A percentile compares a stretch with the other conserved stretches of the same genome.
phyloP scores from a whole-genome alignment of 2,888 invertebrate genomes.

The Rutpela maculata region DNA sequence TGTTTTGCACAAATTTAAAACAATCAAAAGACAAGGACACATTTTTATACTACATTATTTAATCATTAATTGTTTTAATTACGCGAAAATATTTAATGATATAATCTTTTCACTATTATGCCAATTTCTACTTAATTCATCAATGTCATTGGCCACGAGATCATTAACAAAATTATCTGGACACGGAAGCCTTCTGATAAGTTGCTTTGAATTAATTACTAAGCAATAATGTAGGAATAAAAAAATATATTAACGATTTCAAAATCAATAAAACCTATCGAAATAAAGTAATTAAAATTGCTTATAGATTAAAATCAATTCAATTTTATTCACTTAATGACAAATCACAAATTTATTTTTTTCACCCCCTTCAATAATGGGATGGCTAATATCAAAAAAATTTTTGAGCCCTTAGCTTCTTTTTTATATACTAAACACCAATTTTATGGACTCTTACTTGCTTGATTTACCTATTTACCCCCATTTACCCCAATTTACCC shows the following conservation, averaged over 20 bases:
- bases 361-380: too few species aligned
- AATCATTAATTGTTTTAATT: constrained; percentile 19
- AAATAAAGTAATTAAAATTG: not conserved
- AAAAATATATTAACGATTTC: not conserved
- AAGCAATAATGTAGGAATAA: not conserved
- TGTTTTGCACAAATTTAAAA: constrained; percentile 8
- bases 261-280: not conserved
- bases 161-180: constrained; percentile 12
- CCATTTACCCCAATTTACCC: too few species aligned
- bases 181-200: not conserved
- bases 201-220: not conserved
- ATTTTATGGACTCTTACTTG: too few species aligned
- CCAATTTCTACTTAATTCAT: not conserved
- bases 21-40: constrained; percentile 15
- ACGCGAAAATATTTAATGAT: constrained; percentile 7
- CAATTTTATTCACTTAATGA: too few species aligned
- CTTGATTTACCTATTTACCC: too few species aligned
- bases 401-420: too few species aligned
- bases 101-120: not conserved
- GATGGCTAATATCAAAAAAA: too few species aligned
- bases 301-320: not conserved
- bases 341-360: too few species aligned
- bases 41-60: constrained; percentile 19
- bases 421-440: too few species aligned
- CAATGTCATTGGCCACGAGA: not conserved